These are phyloP conservation scores for Pocillopora verrucosa DNA, from an alignment of 64 coral and sea anemone genomes.

Conservation along the genomic window DNA sequence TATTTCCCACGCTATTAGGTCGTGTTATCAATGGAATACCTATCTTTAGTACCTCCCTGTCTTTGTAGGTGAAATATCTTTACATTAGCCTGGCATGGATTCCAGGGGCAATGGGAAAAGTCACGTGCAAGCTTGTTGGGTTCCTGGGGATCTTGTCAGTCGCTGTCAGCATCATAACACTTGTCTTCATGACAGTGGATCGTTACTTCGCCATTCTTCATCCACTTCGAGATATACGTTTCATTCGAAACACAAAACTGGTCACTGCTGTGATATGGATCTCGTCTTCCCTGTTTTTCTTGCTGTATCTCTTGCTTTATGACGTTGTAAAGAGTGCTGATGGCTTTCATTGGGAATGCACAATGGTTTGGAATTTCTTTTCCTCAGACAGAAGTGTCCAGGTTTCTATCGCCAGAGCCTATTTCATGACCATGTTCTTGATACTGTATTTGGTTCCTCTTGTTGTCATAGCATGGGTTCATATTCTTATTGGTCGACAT, in stretches of 20 bases:
- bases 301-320: constrained; percentile 69
- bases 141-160: constrained; percentile 74
- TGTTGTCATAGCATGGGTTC: constrained; percentile 51
- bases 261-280: constrained; percentile 77
- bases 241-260: constrained; percentile 88
- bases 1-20: too few species aligned
- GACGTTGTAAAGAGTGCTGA: constrained; percentile 24
- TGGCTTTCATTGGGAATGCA: constrained; percentile 42
- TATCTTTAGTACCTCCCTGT: neutral
- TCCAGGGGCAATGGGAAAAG: constrained; percentile 60
- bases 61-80: constrained; percentile 65
- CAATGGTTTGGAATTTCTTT: constrained; percentile 60
- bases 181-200: constrained; percentile 80
- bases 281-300: constrained; percentile 59
- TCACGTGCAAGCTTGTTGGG: constrained; percentile 82
- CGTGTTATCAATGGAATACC: neutral
- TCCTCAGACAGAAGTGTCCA: neutral
- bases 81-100: constrained; percentile 60
- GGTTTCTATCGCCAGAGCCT: constrained; percentile 52
- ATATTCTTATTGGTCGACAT: constrained; percentile 59
- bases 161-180: constrained; percentile 69
- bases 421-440: constrained; percentile 68
- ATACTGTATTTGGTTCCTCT: constrained; percentile 75
- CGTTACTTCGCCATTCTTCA: constrained; percentile 87
- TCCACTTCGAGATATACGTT: too few species aligned